phyloP scores from a whole-genome alignment of 2,888 invertebrate genomes.

The Melieria crassipennis region DNA sequence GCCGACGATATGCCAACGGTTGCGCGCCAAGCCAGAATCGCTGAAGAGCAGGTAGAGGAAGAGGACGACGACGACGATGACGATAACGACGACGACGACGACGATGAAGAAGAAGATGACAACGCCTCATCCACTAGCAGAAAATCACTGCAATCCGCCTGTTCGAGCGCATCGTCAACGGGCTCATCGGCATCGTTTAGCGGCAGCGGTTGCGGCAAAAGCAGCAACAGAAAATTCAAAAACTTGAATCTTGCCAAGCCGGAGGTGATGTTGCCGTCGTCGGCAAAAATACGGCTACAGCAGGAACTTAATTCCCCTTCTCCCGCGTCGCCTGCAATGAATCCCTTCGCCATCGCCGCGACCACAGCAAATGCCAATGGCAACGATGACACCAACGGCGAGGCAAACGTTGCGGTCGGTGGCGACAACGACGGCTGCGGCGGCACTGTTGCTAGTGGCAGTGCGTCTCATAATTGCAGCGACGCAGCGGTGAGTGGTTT shows the following conservation, averaged over 20 bases:
- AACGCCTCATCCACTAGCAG: constrained; percentile 22
- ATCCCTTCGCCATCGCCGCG: background rate
- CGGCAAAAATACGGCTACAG: constrained; percentile 56
- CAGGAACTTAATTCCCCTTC: constrained; percentile 54
- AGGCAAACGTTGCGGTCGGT: constrained; percentile 39
- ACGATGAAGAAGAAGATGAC: constrained; percentile 24
- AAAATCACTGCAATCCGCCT: constrained; percentile 31
- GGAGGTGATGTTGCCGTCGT: constrained; percentile 61
- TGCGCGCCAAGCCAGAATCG: background rate
- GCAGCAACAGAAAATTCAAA: constrained; percentile 52
- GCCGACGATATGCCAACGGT: background rate
- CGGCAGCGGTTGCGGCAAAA: constrained; percentile 8
- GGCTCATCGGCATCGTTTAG: constrained; percentile 10
- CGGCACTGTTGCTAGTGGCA: constrained; percentile 36
- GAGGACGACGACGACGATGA: constrained; percentile 39
- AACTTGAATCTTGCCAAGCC: constrained; percentile 59
- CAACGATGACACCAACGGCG: constrained; percentile 27
- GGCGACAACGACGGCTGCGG: background rate
- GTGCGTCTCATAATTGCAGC: constrained; percentile 46
- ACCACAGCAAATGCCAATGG: constrained; percentile 9
- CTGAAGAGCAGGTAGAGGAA: background rate
- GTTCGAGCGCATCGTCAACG: constrained; percentile 9
- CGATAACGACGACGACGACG: constrained; percentile 42
- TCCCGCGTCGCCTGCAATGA: constrained; percentile 36
- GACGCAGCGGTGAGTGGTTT: constrained; percentile 52